phyloP scores from a whole-genome alignment of 2,888 invertebrate genomes.

The Mythimna vitellina region DNA sequence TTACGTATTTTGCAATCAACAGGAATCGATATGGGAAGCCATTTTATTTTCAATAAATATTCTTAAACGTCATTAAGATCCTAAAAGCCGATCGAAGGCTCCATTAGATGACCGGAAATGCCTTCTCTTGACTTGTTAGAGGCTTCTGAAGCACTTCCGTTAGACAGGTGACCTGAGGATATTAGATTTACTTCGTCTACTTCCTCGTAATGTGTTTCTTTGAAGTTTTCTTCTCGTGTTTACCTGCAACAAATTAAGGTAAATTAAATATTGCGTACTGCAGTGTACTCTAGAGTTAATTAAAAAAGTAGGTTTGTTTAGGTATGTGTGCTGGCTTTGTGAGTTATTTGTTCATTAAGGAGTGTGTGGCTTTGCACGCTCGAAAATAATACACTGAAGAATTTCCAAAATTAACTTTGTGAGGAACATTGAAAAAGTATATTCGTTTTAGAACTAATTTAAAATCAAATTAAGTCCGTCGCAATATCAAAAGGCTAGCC shows the following conservation, averaged over 20 bases:
- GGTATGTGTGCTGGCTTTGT: conserved; percentile 24
- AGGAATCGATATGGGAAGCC: neutral
- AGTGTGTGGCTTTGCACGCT: conserved; percentile 32
- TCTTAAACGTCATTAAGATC: conserved; percentile 32
- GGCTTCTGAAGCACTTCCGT: conserved; percentile 54
- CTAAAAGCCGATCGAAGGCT: conserved; percentile 20
- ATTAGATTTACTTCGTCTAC: conserved; percentile 52
- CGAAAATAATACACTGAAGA: conserved; percentile 26
- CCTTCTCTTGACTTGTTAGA: conserved; percentile 42
- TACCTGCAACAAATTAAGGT: conserved; percentile 62
- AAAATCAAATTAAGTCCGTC: conserved; percentile 1
- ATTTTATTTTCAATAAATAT: conserved; percentile 10
- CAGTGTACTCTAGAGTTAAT: conserved; percentile 28
- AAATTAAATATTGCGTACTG: conserved; percentile 43
- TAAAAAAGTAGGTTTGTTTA: conserved; percentile 26
- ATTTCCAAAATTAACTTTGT: conserved; percentile 27
- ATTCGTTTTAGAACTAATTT: neutral
- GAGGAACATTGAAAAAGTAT: conserved; percentile 23
- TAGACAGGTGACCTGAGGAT: conserved; percentile 50
- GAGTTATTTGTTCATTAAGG: conserved; percentile 45
- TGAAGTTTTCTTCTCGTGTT: conserved; percentile 32
- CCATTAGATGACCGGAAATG: conserved; percentile 45
- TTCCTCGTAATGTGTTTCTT: conserved; percentile 36
- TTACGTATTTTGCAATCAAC: neutral
- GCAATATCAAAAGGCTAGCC: too few species aligned